Conservation (phyloP, 2,888 invertebrate species). For the Drosophila falleni region DNA sequence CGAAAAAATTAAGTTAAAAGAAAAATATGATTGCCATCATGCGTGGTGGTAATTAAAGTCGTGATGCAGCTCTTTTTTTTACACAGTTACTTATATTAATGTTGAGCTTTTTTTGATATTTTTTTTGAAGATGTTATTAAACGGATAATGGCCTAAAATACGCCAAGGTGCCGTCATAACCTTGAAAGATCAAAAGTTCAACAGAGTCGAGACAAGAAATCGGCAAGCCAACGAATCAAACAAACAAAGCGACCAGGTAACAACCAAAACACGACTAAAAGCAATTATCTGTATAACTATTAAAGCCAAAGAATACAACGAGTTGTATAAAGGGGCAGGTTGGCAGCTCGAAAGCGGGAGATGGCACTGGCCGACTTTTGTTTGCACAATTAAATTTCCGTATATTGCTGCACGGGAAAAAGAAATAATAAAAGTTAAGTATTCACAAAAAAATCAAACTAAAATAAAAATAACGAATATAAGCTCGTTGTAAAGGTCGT, state of each 20-base stretch:
- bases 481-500: conserved; percentile 56
- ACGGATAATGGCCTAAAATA: conserved; percentile 65
- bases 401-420: conserved; percentile 21
- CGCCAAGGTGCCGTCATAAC: conserved; percentile 54
- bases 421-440: conserved; percentile 5
- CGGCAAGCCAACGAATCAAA: conserved; percentile 6
- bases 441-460: conserved; percentile 12
- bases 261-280: conserved; percentile 57
- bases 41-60: conserved; percentile 65
- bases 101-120: conserved; percentile 27
- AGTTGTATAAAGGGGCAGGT: conserved; percentile 35
- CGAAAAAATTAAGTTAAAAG: too few relatives aligned
- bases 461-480: conserved; percentile 27
- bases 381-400: conserved; percentile 69
- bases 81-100: conserved; percentile 22
- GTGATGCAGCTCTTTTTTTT: conserved; percentile 54
- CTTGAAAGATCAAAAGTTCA: conserved; percentile 77
- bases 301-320: conserved; percentile 41
- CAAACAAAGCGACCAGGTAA: conserved; percentile 35
- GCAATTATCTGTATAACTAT: conserved; percentile 69
- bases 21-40: conserved; percentile 39
- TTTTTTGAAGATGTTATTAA: conserved; percentile 63
- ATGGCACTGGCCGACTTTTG: conserved; percentile 63
- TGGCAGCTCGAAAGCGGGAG: conserved; percentile 29
- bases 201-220: conserved; percentile 50